Percentiles rank a stretch among this genome's conserved stretches.
These are phyloP conservation scores for Ariolimax columbianus DNA, from an alignment of 2,888 invertebrate genomes.

Conservation along the genomic window DNA sequence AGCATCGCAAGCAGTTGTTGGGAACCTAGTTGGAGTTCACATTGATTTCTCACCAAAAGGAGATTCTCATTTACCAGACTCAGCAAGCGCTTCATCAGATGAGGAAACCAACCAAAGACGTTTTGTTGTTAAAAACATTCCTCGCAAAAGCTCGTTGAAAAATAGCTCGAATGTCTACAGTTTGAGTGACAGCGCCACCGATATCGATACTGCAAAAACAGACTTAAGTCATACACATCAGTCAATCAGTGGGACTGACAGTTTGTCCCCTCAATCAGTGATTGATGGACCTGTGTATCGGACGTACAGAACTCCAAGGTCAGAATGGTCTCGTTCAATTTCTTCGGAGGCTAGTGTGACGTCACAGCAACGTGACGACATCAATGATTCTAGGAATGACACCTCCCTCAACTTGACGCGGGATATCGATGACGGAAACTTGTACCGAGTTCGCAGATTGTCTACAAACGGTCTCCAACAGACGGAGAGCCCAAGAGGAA, in stretches of 20 bases:
- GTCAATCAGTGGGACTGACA: conserved; percentile 44
- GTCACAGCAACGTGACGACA: not conserved
- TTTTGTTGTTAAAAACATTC: conserved; percentile 16
- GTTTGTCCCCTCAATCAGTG: conserved; percentile 44
- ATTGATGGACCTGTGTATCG: conserved; percentile 52
- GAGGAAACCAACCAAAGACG: conserved; percentile 3
- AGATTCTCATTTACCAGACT: not conserved
- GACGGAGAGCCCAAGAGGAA: not conserved
- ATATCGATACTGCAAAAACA: conserved; percentile 7
- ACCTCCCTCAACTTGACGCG: not conserved
- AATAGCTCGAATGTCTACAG: conserved; percentile 3
- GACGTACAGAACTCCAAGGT: conserved; percentile 39
- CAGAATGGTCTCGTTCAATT: conserved; percentile 32
- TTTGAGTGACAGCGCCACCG: conserved; percentile 30
- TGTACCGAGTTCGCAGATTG: conserved; percentile 40
- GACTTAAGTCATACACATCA: conserved; percentile 11
- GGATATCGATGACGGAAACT: not conserved
- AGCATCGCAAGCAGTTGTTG: conserved; percentile 48
- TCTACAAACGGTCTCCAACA: conserved; percentile 27
- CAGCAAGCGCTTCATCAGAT: conserved; percentile 5
- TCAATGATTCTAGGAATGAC: not conserved
- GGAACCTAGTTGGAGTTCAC: conserved; percentile 50
- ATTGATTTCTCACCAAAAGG: conserved; percentile 51
- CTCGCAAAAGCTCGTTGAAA: conserved; percentile 24
- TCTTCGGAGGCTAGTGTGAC: conserved; percentile 13